These are phyloP conservation scores for Polydrusus cervinus DNA, from an alignment of 2,888 invertebrate genomes.

Conservation along the genomic window DNA sequence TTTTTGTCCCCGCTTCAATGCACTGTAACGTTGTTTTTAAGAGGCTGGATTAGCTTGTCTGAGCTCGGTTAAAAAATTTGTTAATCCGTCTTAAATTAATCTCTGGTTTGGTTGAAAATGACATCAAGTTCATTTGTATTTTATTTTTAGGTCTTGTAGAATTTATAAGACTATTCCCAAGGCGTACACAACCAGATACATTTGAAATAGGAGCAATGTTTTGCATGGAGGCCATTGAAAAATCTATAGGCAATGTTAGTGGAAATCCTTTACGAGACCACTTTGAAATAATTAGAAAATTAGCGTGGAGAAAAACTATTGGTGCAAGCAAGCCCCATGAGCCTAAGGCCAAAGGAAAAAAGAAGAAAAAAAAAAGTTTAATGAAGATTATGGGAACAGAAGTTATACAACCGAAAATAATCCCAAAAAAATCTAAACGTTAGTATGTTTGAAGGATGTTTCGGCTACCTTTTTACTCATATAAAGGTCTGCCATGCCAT, in stretches of 20 bases:
- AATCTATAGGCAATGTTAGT: conserved; percentile 67
- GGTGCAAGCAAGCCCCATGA: conserved; percentile 63
- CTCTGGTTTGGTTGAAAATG: no score
- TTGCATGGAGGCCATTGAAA: conserved; percentile 69
- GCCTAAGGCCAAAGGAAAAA: conserved; percentile 58
- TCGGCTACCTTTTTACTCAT: no score
- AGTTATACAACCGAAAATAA: background rate
- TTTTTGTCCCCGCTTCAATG: no score
- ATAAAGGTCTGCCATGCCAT: no score
- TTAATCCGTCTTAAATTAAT: no score
- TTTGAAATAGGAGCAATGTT: conserved; percentile 69
- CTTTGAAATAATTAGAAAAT: conserved; percentile 67
- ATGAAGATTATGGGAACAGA: background rate
- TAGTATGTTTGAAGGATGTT: no score
- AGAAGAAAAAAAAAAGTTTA: background rate
- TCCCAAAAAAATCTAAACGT: background rate
- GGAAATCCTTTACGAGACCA: conserved; percentile 69
- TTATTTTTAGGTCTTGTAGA: conserved; percentile 61
- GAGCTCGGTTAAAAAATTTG: no score
- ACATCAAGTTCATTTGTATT: no score
- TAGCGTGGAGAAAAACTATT: conserved; percentile 67
- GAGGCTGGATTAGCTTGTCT: no score
- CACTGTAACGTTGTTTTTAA: no score
- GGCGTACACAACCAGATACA: conserved; percentile 67
- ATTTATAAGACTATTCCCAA: conserved; percentile 63